Evolutionary conservation across 2,888 invertebrate species (phyloP), one percentile per base, ranked within the genome.

Genomic region (Crocallis elinguaria): DNA sequence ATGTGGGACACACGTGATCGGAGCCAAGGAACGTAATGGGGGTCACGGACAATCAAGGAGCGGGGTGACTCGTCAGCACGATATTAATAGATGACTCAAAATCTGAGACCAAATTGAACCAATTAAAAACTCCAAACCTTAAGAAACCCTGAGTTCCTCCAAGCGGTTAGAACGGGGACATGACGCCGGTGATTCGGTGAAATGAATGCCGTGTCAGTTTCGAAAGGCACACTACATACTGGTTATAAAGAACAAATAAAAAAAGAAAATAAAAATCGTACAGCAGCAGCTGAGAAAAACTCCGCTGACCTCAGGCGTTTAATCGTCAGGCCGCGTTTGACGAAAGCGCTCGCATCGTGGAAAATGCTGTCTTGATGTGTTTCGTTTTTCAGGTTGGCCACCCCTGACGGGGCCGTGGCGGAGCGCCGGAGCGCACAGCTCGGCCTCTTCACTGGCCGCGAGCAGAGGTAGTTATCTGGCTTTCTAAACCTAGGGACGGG

Each of bases 241-340:
- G 74, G 72, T 75, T 72, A 82, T 78, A 75, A 69, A 68, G 62
- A 64, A 71, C 67, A 75, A 68, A 75, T 11, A 35, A 19, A 37
- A 44, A 19, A 23, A 38, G 30, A 44, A 56, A 23, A 38, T 32
- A 45, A 55, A 85, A 83, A 82, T 84, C 86, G 84, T 84, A 87
- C 87, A 85, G 86, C 82, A 75, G 71, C 11, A n/a, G n/a, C n/a
- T n/a, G n/a, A 71, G 81, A 81, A 86, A 86, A 86, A 83, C 80
- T 79, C 84, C 81, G 83, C 92, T 90, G 89, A 92, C 92, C 92
- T 92, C 88, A 92, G 82, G 71, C 92, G 84, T 79, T 92, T 92
- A 57, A 92, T 92, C 67, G 92, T 90, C 78, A 92, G 79, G 75
- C 92, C 91, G 52, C 90, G 82, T 73, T 89, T 91, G 77, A 92